phyloP scores from a whole-genome alignment of 2,888 invertebrate genomes.

The Rhabditophanes sp. region DNA sequence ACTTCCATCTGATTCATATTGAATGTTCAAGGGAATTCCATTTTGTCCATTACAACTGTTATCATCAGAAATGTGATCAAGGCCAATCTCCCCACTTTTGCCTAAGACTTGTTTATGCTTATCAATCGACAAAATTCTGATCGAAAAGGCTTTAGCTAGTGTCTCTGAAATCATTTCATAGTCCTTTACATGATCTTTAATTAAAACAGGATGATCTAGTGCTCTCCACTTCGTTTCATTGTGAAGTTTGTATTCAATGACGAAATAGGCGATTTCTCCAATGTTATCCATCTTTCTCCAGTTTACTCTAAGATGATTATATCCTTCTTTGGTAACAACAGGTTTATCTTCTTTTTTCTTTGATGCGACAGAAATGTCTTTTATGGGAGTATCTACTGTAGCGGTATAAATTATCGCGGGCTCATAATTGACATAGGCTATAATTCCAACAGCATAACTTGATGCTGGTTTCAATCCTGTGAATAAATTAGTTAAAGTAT shows the following conservation, averaged over 20 bases:
- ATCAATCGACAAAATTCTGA: constrained; percentile 27
- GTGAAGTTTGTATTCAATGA: constrained; percentile 38
- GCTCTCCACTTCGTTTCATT: constrained; percentile 39
- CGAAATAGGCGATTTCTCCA: constrained; percentile 19
- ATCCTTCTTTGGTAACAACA: constrained; percentile 22
- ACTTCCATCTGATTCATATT: no score
- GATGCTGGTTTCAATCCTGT: constrained; percentile 35
- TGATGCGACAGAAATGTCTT: no score
- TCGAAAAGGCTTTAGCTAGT: no score
- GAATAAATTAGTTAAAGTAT: constrained; percentile 23
- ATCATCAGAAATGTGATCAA: no score
- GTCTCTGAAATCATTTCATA: no score
- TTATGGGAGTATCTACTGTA: no score
- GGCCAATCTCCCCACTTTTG: constrained; percentile 31
- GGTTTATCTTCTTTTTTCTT: constrained; percentile 11
- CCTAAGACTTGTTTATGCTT: constrained; percentile 22
- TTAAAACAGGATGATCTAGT: no score
- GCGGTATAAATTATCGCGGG: constrained; percentile 37
- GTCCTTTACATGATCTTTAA: no score
- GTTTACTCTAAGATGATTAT: constrained; percentile 25
- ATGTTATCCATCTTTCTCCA: constrained; percentile 29
- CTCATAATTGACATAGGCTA: constrained; percentile 41
- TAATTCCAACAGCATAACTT: constrained; percentile 38
- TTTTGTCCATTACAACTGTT: no score
- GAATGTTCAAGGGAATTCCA: no score